These are phyloP conservation scores for Liasis olivaceus DNA, from an alignment of 2,797 vertebrate genomes.

Conservation along the genomic window DNA sequence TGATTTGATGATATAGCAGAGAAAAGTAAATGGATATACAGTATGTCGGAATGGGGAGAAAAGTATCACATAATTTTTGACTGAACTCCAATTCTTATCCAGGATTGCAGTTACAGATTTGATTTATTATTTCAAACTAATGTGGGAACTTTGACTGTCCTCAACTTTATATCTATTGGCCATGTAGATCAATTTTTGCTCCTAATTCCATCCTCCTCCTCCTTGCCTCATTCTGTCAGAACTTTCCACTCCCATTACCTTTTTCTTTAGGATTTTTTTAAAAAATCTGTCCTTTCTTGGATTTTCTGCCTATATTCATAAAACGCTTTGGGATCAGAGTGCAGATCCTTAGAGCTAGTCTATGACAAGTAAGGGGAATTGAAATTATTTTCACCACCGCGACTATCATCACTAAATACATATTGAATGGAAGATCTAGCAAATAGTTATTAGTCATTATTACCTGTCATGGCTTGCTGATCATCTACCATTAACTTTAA, in stretches of 20 bases:
- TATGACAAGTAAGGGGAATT: neutral
- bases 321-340: neutral
- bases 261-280: neutral
- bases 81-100: neutral
- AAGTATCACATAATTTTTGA: neutral
- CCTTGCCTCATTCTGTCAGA: neutral
- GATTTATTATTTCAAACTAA: neutral
- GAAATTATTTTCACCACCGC: neutral
- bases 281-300: neutral
- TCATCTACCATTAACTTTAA: conserved; percentile 98
- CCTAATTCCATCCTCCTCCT: neutral
- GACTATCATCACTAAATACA: neutral
- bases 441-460: neutral
- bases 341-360: neutral
- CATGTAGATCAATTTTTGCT: neutral
- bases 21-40: neutral
- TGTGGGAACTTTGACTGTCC: neutral
- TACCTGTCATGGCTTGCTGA: conserved; percentile 91
- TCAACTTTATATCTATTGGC: neutral
- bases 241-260: neutral
- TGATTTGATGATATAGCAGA: neutral
- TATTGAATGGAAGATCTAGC: neutral
- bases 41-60: neutral
- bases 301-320: neutral
- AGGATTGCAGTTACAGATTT: neutral